Conservation (phyloP, 2,888 invertebrate species). For the Drosophila bunnanda region DNA sequence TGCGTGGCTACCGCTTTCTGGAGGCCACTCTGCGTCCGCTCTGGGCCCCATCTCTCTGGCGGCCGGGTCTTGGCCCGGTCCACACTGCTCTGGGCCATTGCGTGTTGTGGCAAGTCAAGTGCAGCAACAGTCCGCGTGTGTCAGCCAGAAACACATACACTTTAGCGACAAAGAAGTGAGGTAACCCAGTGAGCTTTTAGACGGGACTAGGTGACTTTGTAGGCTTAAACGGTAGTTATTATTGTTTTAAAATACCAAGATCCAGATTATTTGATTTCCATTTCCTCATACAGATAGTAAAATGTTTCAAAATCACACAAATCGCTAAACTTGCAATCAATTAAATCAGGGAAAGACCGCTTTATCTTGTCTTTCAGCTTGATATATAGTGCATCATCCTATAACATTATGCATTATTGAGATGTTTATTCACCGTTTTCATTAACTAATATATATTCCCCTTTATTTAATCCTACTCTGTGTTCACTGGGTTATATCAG, state of each 20-base stretch:
- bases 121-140: conserved; percentile 66
- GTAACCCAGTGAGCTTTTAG: conserved; percentile 52
- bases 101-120: conserved; percentile 77
- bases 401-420: no score
- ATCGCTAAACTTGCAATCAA: no score
- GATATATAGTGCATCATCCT: no score
- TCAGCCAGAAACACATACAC: conserved; percentile 47
- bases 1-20: conserved; percentile 63
- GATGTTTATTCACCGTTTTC: no score
- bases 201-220: neutral
- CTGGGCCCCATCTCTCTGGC: neutral
- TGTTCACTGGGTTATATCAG: conserved; percentile 45
- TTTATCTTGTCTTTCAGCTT: no score
- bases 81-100: conserved; percentile 58
- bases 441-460: no score
- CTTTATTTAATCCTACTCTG: no score
- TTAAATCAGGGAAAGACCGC: no score
- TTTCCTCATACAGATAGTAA: no score
- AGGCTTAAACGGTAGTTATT: neutral
- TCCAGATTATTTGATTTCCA: no score
- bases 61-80: conserved; percentile 32
- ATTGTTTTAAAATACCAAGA: neutral
- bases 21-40: conserved; percentile 39
- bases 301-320: no score
- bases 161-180: conserved; percentile 33